These are phyloP conservation scores for Plestiodon gilberti DNA, from an alignment of 2,113 vertebrate genomes.

Conservation along the genomic window DNA sequence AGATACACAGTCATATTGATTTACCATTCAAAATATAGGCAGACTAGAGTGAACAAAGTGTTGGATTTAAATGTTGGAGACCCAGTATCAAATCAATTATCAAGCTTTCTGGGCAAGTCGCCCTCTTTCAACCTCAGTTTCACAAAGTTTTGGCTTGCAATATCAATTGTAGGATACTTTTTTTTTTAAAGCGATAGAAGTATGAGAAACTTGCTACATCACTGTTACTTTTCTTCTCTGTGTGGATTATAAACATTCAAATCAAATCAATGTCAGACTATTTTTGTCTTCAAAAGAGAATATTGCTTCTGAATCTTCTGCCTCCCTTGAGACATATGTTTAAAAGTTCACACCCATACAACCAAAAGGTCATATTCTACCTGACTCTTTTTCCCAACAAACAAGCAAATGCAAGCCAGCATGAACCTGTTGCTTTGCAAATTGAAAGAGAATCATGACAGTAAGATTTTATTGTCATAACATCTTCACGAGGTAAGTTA, in stretches of 20 bases:
- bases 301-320: neutral
- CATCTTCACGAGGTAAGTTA: no score
- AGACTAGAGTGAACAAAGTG: neutral
- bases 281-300: neutral
- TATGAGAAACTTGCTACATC: slow-evolving; percentile 2
- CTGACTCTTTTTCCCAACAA: neutral
- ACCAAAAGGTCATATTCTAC: neutral
- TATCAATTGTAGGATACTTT: neutral
- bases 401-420: neutral
- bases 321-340: neutral
- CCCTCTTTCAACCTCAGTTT: no score
- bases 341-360: neutral
- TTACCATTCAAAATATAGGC: neutral
- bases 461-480: no score
- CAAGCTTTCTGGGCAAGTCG: neutral
- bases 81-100: neutral
- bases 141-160: neutral
- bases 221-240: neutral
- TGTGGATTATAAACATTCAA: neutral
- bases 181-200: neutral
- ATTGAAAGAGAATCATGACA: no score
- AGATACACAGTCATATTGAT: neutral
- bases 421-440: neutral
- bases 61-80: neutral
- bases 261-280: neutral